Base-by-base conservation (phyloP, 2,888 invertebrate genomes). In the Acanthosepion lycidas region DNA sequence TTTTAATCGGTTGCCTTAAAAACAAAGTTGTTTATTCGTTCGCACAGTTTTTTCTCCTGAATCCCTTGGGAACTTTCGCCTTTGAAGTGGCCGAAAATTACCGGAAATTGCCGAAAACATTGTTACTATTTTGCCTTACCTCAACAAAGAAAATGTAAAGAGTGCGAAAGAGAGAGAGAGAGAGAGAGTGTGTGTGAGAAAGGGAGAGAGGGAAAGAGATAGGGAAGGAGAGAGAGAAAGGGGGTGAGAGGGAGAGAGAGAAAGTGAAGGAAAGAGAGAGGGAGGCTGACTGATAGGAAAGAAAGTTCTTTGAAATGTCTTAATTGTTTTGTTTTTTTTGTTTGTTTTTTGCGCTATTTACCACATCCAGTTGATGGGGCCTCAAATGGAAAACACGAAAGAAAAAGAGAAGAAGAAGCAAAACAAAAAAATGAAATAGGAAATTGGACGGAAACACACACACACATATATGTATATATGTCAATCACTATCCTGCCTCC, bases 71-170 rank as follows among this genome's bases (percentile, higher is more conserved):
- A 96, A n/a, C 5, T n/a, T n/a, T 20, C 42, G 93, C 8, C 94
- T 55, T 49, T 49, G 59, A 94, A 49, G 18, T 78, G 28, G 94
- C 28, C 53, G 48, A 95, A 59, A 64, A 64, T 55, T 94, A 95
- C 9, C 95, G 96, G 96, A 95, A 97, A 64, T 96, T 96, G 91
- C 97, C 97, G 8, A 97, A 97, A 95, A 97, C 97, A 0, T 97
- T 97, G 3, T 98, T 97, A 95, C 96, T 98, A 53, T 97, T 97
- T 95, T 55, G 4, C 4, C 55, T 20, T 55, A 15, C 0, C 15
- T 15, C 15, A 2, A 55, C 0, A 15, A 55, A 18, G 15, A 53
- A 53, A 15, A 53, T 12, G 6, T 0, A 23, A 26, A 64, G 28
- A 64, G 8, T 0, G 28, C 8, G 26, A 23, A 6, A 23, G 28